Evolutionary conservation across 1,140 invertebrate genomes (phyloP), one percentile per base, ranked within the genome.

Genomic region (Ceratoteleas bidentatus): DNA sequence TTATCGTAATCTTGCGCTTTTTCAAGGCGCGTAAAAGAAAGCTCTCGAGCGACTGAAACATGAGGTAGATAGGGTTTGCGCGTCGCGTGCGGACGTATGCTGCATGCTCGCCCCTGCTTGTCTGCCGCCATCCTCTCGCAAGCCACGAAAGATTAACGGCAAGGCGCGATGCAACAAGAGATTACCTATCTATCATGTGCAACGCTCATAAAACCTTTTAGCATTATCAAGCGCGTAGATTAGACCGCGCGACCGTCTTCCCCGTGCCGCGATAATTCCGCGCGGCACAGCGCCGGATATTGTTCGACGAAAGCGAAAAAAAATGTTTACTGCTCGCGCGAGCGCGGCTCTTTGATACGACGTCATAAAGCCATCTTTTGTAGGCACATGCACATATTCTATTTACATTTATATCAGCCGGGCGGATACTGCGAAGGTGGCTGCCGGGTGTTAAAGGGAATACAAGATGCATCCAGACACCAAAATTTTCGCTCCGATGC

Each of bases 401-500:
- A 88, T 89, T 89, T 89, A 88, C 88, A 90, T 88, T 88, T 88
- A 88, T 88, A 88, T 85, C 84, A 89, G 84, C 84, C 77, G 78
- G 81, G 47, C 76, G 83, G 77, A 81, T 81, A 79, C 43, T 75
- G 62, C 34, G 24, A 61, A 79, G 66, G 76, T 76, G 77, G 60
- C 58, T 73, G 72, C 16, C 36, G 40, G 40, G 69, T 58, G 79
- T 62, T 62, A 80, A 80, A 85, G 80, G 68, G 78, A 86, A 82
- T 80, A 85, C 60, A 84, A 86, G 81, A 87, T 88, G 83, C 81
- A 87, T 81, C 84, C 87, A 88, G 87, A 88, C 87, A 88, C 87
- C 87, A 86, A 89, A 89, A 88, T 88, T 88, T 88, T 90, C 87
- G 86, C 88, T 87, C 85, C 82, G 87, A 88, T 90, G 87, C 87